Evolutionary conservation across 92 coral and sea anemone genomes (phyloP).

Genomic region (Bergia puertoricense): DNA sequence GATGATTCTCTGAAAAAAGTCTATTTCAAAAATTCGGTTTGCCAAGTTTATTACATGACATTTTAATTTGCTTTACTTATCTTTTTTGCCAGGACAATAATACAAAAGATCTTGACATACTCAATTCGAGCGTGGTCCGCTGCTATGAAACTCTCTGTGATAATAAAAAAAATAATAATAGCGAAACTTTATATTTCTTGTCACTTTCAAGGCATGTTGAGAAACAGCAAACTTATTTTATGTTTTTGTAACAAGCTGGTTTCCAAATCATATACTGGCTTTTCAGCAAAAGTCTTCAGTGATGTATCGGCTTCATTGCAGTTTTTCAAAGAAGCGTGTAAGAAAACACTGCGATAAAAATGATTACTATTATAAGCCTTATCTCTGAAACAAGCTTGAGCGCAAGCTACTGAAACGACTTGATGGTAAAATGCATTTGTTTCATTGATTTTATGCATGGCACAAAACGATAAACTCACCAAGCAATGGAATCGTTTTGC

Average conservation of each 20-base stretch:
- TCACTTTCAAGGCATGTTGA: background rate
- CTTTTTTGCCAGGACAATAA: background rate
- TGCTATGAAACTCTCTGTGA: background rate
- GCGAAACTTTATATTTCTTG: background rate
- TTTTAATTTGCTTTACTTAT: background rate
- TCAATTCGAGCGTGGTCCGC: background rate
- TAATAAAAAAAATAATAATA: background rate
- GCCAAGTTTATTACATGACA: background rate
- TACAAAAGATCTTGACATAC: background rate
- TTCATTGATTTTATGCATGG: background rate
- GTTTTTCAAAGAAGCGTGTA: conserved; percentile 15
- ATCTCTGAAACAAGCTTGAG: conserved; percentile 27
- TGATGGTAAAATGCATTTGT: background rate
- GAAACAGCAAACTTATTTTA: background rate
- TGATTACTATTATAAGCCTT: conserved; percentile 9
- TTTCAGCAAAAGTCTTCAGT: background rate
- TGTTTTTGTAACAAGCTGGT: background rate
- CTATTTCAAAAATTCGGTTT: background rate
- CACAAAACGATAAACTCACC: background rate
- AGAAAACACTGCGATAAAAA: conserved; percentile 28
- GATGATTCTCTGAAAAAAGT: background rate
- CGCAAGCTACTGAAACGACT: conserved; percentile 2
- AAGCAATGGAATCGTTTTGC: background rate
- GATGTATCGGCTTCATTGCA: background rate
- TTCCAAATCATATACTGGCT: conserved; percentile 3